phyloP scores from a whole-genome alignment of 1,140 invertebrate species.

The Meloidogyne exigua region DNA sequence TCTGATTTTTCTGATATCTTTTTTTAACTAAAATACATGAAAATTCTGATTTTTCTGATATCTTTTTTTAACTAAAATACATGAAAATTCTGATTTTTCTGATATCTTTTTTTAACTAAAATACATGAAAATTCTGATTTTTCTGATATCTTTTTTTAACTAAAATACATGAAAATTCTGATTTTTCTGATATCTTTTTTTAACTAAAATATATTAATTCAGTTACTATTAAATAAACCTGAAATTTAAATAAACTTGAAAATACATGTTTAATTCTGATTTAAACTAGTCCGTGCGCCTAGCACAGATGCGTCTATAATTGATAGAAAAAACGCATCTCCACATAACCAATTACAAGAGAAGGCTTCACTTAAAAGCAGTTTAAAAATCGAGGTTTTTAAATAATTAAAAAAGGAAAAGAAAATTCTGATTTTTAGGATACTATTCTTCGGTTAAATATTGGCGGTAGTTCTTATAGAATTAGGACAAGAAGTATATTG shows the following conservation, averaged over 20 bases:
- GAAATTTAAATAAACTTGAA: too few species aligned
- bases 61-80: too few species aligned
- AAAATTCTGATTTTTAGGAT: slow-evolving; percentile 42
- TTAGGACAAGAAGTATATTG: slow-evolving; percentile 55
- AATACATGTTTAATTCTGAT: background rate
- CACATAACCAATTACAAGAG: slow-evolving; percentile 39
- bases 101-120: too few species aligned
- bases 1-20: too few species aligned
- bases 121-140: too few species aligned
- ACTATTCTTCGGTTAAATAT: slow-evolving; percentile 60
- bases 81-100: too few species aligned
- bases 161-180: too few species aligned
- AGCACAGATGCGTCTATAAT: background rate
- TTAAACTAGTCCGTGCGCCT: background rate
- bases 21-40: too few species aligned
- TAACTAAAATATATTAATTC: background rate
- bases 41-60: too few species aligned
- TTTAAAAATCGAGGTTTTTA: slow-evolving; percentile 49
- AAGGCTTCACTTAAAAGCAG: slow-evolving; percentile 49
- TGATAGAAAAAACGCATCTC: background rate
- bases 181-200: too few species aligned
- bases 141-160: too few species aligned
- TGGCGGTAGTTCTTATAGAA: slow-evolving; percentile 57
- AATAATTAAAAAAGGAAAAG: background rate
- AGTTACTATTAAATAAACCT: background rate